Conservation (phyloP, 2,113 vertebrate species). For the Junco hyemalis region DNA sequence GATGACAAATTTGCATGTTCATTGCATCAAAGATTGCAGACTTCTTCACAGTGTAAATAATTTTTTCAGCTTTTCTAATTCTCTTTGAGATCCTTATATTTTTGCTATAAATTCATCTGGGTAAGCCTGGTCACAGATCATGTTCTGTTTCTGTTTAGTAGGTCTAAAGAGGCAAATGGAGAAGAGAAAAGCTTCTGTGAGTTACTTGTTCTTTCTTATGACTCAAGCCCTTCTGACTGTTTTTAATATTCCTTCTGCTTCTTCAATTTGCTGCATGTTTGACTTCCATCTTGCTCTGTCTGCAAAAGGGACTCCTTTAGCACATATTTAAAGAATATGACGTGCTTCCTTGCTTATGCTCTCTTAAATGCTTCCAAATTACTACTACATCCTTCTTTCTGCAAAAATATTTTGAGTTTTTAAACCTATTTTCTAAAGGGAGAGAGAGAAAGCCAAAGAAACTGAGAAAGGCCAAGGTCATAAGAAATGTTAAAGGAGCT, state of each 20-base stretch:
- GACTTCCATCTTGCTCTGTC: neutral
- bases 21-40: neutral
- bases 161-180: neutral
- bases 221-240: neutral
- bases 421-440: neutral
- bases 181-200: neutral
- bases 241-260: neutral
- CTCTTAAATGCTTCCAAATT: neutral
- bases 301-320: neutral
- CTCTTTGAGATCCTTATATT: neutral
- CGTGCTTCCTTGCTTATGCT: neutral
- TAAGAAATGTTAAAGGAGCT: neutral
- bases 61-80: neutral
- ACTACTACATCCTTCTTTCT: neutral
- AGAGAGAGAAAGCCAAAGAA: neutral
- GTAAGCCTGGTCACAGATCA: neutral
- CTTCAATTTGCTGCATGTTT: neutral
- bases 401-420: neutral
- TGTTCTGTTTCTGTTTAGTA: neutral
- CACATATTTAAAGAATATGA: neutral
- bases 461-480: neutral
- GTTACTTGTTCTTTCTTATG: neutral
- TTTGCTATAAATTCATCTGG: neutral
- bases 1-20: neutral
- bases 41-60: neutral